Percentiles rank a stretch among this genome's conserved stretches.
phyloP scores from a whole-genome alignment of 2,797 vertebrate genomes.

The Arremon aurantiirostris region DNA sequence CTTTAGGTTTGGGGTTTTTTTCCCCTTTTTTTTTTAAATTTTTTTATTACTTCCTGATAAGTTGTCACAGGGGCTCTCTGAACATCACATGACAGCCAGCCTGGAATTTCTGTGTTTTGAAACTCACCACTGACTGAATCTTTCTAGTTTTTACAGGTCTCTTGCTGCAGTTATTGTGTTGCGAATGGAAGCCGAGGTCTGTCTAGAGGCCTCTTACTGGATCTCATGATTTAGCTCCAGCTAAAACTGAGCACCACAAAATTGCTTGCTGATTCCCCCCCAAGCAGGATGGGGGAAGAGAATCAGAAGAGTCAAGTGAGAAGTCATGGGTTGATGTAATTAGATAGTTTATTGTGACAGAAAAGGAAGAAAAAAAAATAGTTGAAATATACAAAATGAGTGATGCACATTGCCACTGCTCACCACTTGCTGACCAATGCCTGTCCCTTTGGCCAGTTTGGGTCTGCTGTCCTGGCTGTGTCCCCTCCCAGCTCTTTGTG shows the following conservation, averaged over 20 bases:
- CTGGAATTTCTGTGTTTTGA: neutral
- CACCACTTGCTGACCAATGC: neutral
- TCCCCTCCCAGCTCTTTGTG: neutral
- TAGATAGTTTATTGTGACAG: neutral
- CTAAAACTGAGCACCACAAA: fast-evolving
- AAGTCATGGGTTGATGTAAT: neutral
- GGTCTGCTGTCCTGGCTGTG: neutral
- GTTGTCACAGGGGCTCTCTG: neutral
- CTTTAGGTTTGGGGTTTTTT: neutral
- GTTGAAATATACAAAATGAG: neutral
- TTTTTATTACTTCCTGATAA: neutral
- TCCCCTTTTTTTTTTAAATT: fast-evolving
- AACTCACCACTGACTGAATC: neutral
- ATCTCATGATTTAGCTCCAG: neutral
- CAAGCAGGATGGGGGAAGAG: neutral
- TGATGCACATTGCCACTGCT: neutral
- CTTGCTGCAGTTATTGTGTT: neutral
- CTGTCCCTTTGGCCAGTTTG: neutral
- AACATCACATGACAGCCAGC: neutral
- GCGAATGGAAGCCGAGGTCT: neutral
- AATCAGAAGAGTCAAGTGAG: neutral
- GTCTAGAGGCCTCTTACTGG: neutral
- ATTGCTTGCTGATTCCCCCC: neutral
- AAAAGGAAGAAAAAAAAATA: neutral
- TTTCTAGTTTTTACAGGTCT: neutral